These are phyloP conservation scores for Dicyrtomina minuta DNA, from an alignment of 2,888 invertebrate species.

Conservation along the genomic window DNA sequence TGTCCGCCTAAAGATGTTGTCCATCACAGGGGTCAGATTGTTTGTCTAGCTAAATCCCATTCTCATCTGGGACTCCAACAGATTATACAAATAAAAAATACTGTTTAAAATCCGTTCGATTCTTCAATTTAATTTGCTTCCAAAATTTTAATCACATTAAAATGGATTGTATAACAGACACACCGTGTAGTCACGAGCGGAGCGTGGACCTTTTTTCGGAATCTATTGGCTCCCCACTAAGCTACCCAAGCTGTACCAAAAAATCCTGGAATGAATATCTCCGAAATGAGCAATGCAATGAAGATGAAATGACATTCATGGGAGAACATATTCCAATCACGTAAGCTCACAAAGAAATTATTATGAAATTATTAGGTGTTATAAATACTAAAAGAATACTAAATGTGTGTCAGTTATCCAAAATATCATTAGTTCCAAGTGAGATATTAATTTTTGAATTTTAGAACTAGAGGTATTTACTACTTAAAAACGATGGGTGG, in stretches of 20 bases:
- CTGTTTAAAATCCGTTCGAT: too few species aligned
- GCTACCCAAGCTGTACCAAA: constrained; percentile 40
- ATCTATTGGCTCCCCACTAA: constrained; percentile 42
- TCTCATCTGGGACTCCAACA: too few species aligned
- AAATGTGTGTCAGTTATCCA: too few species aligned
- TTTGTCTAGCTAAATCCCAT: too few species aligned
- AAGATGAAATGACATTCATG: constrained; percentile 18
- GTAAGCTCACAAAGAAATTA: not conserved
- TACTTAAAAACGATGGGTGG: constrained; percentile 17
- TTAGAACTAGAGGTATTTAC: constrained; percentile 20
- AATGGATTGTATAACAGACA: too few species aligned
- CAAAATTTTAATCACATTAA: too few species aligned
- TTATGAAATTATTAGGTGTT: too few species aligned
- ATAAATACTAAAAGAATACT: too few species aligned
- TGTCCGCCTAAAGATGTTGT: constrained; percentile 37
- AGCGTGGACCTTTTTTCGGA: constrained; percentile 42
- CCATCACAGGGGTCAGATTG: constrained; percentile 1
- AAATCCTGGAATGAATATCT: constrained; percentile 28
- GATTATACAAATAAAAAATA: too few species aligned
- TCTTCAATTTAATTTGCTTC: too few species aligned
- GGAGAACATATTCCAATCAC: constrained; percentile 23
- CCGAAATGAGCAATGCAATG: not conserved
- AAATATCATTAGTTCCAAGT: too few species aligned
- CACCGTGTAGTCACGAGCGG: constrained; percentile 40
- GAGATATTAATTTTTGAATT: too few species aligned